phyloP scores from a whole-genome alignment of 2,888 invertebrate genomes.

The Euplexia lucipara region DNA sequence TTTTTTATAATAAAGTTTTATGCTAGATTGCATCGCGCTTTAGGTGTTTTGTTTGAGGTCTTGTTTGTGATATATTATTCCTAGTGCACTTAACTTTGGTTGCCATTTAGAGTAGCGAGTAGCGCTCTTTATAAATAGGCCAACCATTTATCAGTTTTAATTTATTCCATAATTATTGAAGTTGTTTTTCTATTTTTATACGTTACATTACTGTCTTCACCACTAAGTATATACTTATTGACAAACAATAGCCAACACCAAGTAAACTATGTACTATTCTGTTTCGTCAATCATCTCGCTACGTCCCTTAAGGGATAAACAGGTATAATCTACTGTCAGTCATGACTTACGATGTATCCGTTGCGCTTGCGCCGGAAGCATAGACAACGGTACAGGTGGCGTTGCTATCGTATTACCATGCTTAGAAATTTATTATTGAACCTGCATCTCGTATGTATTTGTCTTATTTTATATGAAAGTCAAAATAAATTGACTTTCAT shows the following conservation, averaged over 20 bases:
- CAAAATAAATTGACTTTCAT: slow-evolving; percentile 14
- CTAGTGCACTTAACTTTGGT: too few relatives aligned
- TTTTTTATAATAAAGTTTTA: slow-evolving; percentile 52
- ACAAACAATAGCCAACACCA: slow-evolving; percentile 6
- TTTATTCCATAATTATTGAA: too few relatives aligned
- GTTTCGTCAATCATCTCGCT: slow-evolving; percentile 43
- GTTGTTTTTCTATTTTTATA: not conserved
- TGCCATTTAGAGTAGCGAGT: too few relatives aligned
- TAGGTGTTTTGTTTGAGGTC: slow-evolving; percentile 35
- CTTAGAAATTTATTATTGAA: slow-evolving; percentile 45
- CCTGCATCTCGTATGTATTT: slow-evolving; percentile 34
- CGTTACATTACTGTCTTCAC: not conserved
- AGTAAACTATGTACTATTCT: slow-evolving; percentile 8
- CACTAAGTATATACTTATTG: not conserved
- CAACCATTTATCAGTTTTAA: too few relatives aligned
- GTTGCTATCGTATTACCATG: slow-evolving; percentile 57
- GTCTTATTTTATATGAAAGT: slow-evolving; percentile 26
- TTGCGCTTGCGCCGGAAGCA: slow-evolving; percentile 49
- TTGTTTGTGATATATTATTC: slow-evolving; percentile 1
- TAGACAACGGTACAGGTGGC: slow-evolving; percentile 58
- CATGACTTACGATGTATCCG: slow-evolving; percentile 52
- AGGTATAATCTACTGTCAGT: slow-evolving; percentile 54
- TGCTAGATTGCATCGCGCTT: slow-evolving; percentile 45
- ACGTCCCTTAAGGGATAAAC: slow-evolving; percentile 41
- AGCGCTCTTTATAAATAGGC: too few relatives aligned